Evolutionary conservation across 2,888 invertebrate genomes (phyloP).

Genomic region (Fragum whitleyi): DNA sequence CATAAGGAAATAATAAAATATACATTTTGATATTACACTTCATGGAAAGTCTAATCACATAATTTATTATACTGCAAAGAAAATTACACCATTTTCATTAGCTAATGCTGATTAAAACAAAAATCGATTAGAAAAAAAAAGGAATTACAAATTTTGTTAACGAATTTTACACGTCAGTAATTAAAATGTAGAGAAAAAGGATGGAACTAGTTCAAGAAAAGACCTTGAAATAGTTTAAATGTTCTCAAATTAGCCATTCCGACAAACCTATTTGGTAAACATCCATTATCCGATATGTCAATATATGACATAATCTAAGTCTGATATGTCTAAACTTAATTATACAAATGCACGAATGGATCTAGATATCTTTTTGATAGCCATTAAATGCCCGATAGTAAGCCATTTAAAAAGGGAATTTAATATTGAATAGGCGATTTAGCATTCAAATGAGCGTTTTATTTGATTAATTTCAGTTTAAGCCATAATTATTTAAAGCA

Average conservation of each 20-base stretch:
- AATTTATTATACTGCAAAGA: too few relatives aligned
- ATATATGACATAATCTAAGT: not conserved
- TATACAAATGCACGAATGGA: not conserved
- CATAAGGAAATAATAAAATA: too few relatives aligned
- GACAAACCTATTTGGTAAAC: not conserved
- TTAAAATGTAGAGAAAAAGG: too few relatives aligned
- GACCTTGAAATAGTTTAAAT: too few relatives aligned
- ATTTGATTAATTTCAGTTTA: not conserved
- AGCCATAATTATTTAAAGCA: not conserved
- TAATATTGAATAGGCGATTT: not conserved
- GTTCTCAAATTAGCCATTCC: not conserved
- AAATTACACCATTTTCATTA: too few relatives aligned
- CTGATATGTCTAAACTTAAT: not conserved
- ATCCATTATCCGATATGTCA: not conserved
- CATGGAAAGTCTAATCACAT: too few relatives aligned
- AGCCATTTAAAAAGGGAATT: not conserved
- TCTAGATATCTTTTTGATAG: constrained; percentile 1
- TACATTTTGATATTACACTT: too few relatives aligned
- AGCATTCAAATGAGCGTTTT: not conserved
- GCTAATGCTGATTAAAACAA: too few relatives aligned
- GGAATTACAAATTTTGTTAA: too few relatives aligned
- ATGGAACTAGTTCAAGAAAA: too few relatives aligned
- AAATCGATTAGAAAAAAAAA: too few relatives aligned
- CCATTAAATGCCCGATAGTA: not conserved
- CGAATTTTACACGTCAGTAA: too few relatives aligned